Base-by-base conservation (phyloP, 2,797 vertebrate species). In the Diplodus puntazzo region DNA sequence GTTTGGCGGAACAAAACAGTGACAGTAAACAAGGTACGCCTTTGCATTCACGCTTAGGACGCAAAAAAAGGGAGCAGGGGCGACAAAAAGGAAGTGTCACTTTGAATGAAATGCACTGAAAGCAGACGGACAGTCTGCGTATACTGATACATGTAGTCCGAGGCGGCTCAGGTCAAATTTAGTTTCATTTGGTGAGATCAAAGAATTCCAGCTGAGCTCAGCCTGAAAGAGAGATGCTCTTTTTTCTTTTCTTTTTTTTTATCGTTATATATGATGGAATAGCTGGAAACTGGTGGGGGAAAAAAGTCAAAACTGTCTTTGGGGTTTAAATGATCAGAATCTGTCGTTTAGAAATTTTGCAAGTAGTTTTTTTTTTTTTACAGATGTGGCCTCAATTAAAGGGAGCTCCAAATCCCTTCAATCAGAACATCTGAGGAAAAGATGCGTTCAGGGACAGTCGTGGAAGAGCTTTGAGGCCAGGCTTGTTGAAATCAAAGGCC, bases 401-500 rank as follows among this genome's bases (percentile, higher is more conserved):
- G 94, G 92, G 90, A 89, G 81, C 75, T 91, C 92, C 90, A 96
- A 96, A 96, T 97, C 96, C 94, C 95, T 95, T 96, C 96, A 96
- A 89, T 94, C 79, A 92, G 89, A 95, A 94, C 95, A 96, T 96
- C 93, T 94, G 93, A 96, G 90, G 90, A 91, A 95, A 91, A 78
- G 91, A 89, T 94, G 91, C 92, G 87, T 94, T 95, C 94, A 93
- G 95, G 92, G 91, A 93, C 91, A 93, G 92, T 95, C 87, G 92
- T 93, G 88, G 92, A 93, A 90, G 91, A 92, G 94, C 94, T 94
- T 96, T 96, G 96, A 96, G 92, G 93, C 93, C 92, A 90, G 92
- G 90, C 90, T 95, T 95, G 90, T 85, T 87, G 90, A 96, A 96
- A 97, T 97, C 95, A 97, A 96, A 96, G 94, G 91, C 92, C 93